phyloP scores from a whole-genome alignment of 2,797 vertebrate species.

The Artibeus jamaicensis region DNA sequence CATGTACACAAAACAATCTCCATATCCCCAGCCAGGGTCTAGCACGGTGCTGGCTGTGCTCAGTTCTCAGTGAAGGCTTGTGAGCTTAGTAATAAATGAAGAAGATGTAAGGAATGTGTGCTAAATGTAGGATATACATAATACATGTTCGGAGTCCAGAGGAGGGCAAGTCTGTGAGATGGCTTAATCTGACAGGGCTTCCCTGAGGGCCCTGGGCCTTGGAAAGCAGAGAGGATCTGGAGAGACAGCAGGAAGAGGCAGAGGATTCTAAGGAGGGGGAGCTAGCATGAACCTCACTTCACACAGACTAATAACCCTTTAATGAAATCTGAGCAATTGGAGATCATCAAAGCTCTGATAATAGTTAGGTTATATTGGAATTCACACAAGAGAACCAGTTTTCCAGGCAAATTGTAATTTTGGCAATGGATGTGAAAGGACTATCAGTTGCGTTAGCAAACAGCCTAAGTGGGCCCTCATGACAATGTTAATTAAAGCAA shows the following conservation, averaged over 20 bases:
- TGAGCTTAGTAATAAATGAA: background rate
- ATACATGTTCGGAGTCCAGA: background rate
- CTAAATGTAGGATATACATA: background rate
- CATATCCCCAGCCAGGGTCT: background rate
- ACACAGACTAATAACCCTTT: background rate
- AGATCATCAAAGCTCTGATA: background rate
- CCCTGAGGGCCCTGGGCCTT: background rate
- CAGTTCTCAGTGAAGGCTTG: background rate
- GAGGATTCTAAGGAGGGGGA: background rate
- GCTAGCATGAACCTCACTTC: background rate
- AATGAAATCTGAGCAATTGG: background rate
- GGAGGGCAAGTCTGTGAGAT: background rate
- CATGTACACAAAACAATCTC: background rate
- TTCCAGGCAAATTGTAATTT: slow-evolving; percentile 3
- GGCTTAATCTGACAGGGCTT: background rate
- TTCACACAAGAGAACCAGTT: background rate
- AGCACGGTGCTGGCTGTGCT: background rate
- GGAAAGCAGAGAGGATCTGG: background rate
- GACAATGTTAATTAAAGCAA: slow-evolving; percentile 43
- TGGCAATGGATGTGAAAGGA: background rate
- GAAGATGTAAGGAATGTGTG: background rate
- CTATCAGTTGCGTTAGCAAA: background rate
- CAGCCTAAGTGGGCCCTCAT: background rate
- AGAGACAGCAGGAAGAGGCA: background rate
- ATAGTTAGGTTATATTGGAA: background rate